phyloP scores from a whole-genome alignment of 1,140 invertebrate genomes.

The Drosophila nigromelanica region DNA sequence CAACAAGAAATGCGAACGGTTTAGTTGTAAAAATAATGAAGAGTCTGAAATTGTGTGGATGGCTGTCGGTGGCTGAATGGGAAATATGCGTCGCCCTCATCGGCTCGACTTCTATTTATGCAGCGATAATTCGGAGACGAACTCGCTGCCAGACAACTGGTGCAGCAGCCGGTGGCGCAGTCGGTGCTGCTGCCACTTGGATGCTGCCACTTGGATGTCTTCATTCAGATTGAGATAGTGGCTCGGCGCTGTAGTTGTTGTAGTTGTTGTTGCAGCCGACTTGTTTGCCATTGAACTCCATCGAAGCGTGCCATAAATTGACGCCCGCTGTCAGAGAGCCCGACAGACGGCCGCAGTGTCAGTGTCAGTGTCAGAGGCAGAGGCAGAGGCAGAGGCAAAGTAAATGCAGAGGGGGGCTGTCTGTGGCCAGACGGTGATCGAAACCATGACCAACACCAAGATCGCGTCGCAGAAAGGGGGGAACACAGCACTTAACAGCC shows the following conservation, averaged over 20 bases:
- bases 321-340: conserved; percentile 54
- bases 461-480: not conserved
- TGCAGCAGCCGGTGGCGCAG: conserved; percentile 32
- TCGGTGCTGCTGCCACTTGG: conserved; percentile 20
- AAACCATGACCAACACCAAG: conserved; percentile 27
- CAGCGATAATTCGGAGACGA: conserved; percentile 72
- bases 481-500: conserved; percentile 51
- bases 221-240: conserved; percentile 45
- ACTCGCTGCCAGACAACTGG: conserved; percentile 9
- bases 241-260: not conserved
- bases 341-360: conserved; percentile 22
- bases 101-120: conserved; percentile 63
- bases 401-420: not conserved
- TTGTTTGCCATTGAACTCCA: conserved; percentile 74
- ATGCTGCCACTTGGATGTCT: conserved; percentile 50
- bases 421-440: conserved; percentile 11
- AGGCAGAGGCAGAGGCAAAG: not conserved
- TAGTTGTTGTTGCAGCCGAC: conserved; percentile 1
- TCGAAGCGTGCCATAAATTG: conserved; percentile 81
- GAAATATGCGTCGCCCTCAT: conserved; percentile 23
- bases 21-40: conserved; percentile 55
- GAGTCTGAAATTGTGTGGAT: conserved; percentile 14
- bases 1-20: conserved; percentile 23
- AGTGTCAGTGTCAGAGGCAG: conserved; percentile 7
- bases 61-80: conserved; percentile 1